phyloP scores from a whole-genome alignment of 2,888 invertebrate species.

The Caenorhabditis virilis region DNA sequence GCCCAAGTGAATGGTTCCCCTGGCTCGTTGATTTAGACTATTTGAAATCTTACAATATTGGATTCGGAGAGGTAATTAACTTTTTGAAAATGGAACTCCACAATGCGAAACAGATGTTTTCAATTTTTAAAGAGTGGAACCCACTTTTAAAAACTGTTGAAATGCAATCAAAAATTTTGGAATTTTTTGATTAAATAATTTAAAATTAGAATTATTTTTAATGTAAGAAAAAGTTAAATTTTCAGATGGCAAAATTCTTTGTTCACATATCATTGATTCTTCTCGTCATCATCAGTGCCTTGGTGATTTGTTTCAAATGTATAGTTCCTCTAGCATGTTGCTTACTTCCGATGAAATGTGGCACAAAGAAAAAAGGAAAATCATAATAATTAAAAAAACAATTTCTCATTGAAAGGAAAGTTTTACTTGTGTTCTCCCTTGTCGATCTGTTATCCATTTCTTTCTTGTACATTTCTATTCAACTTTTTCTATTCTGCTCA shows the following conservation, averaged over 20 bases:
- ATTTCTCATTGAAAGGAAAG: too few species aligned
- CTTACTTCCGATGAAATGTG: conserved; percentile 23
- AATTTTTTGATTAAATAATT: too few species aligned
- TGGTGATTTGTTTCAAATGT: conserved; percentile 25
- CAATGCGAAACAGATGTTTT: background rate
- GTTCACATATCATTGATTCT: conserved; percentile 18
- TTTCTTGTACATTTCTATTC: background rate
- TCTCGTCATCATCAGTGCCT: conserved; percentile 10
- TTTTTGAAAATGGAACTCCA: background rate
- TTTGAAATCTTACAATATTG: conserved; percentile 20
- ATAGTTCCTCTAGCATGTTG: conserved; percentile 31
- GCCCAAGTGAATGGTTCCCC: conserved; percentile 20
- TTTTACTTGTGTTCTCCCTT: background rate
- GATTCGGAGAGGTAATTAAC: conserved; percentile 17
- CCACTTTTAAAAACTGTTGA: too few species aligned
- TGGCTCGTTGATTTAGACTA: conserved; percentile 34
- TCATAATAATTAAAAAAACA: too few species aligned
- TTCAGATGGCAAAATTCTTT: conserved; percentile 32
- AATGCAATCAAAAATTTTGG: too few species aligned
- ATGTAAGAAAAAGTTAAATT: too few species aligned
- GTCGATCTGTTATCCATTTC: background rate
- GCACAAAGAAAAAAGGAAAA: conserved; percentile 4
- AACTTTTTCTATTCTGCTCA: background rate
- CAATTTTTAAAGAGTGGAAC: background rate
- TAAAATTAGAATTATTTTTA: too few species aligned